These are phyloP conservation scores for Dorcus parallelipipedus DNA, from an alignment of 2,888 invertebrate species.

Conservation along the genomic window DNA sequence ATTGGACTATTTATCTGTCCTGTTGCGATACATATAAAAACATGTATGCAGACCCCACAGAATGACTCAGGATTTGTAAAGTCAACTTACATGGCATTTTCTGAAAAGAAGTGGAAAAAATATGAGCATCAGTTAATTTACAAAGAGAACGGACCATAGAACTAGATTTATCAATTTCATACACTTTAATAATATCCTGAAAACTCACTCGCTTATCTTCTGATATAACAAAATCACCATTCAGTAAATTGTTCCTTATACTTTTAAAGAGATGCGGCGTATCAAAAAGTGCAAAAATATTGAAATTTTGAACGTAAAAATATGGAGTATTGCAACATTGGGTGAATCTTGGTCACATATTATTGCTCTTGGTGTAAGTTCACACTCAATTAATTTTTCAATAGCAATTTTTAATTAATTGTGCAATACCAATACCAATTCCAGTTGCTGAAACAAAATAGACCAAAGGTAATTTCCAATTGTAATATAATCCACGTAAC, in stretches of 20 bases:
- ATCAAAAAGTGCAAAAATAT: slow-evolving; percentile 8
- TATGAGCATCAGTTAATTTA: slow-evolving; percentile 3
- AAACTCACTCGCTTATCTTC: slow-evolving; percentile 5
- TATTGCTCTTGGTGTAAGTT: slow-evolving; percentile 3
- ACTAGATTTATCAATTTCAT: slow-evolving; percentile 1
- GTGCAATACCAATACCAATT: no score
- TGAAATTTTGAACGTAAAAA: slow-evolving; percentile 3
- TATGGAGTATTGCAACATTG: slow-evolving; percentile 7
- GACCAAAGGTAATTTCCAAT: slow-evolving; percentile 10
- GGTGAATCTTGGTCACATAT: slow-evolving; percentile 11
- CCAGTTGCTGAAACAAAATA: slow-evolving; percentile 1
- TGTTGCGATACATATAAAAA: no score
- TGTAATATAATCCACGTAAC: slow-evolving; percentile 3
- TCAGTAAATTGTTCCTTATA: slow-evolving; percentile 8
- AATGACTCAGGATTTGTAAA: slow-evolving; percentile 5
- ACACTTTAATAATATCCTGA: slow-evolving; percentile 1
- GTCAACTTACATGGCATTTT: slow-evolving; percentile 5
- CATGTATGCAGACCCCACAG: neutral
- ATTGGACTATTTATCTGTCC: neutral
- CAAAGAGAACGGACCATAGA: neutral
- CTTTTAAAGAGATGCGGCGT: slow-evolving; percentile 9
- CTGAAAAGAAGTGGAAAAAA: slow-evolving; percentile 3
- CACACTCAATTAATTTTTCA: neutral
- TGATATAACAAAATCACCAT: neutral
- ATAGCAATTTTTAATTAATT: no score